These are phyloP conservation scores for Encarsia formosa DNA, from an alignment of 2,888 invertebrate species.

Conservation along the genomic window DNA sequence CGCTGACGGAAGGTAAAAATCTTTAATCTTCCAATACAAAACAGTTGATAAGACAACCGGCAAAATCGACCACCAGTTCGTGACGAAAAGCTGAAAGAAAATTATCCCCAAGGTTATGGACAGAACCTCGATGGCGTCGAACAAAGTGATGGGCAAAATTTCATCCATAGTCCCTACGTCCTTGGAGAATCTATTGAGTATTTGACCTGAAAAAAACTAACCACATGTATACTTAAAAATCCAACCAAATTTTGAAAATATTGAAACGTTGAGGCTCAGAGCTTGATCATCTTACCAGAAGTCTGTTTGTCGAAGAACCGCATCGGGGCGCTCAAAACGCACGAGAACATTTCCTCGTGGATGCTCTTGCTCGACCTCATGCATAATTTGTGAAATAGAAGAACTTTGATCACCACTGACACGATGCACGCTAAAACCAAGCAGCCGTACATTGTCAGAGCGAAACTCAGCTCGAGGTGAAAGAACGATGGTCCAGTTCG, in stretches of 20 bases:
- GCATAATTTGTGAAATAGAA: constrained; percentile 66
- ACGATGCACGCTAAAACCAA: constrained; percentile 53
- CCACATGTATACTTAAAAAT: constrained; percentile 24
- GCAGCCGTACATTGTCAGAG: constrained; percentile 56
- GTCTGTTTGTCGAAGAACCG: constrained; percentile 66
- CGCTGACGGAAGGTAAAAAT: constrained; percentile 67
- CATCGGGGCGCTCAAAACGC: constrained; percentile 72
- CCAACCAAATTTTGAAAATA: not conserved
- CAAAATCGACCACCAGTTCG: constrained; percentile 65
- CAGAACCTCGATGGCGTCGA: constrained; percentile 64
- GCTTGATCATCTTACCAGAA: constrained; percentile 29
- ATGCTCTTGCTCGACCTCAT: constrained; percentile 67
- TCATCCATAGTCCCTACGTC: constrained; percentile 79
- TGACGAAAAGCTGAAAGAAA: constrained; percentile 66
- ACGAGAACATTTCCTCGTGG: constrained; percentile 73
- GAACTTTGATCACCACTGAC: constrained; percentile 41
- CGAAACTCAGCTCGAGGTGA: constrained; percentile 14
- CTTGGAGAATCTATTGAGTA: constrained; percentile 80
- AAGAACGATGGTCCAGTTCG: too few species aligned
- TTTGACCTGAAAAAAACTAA: constrained; percentile 58
- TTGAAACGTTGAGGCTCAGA: not conserved
- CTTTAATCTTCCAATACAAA: constrained; percentile 62
- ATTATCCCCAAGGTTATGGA: constrained; percentile 67
- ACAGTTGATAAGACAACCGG: constrained; percentile 61
- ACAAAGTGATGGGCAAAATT: constrained; percentile 61